Evolutionary conservation across 2,888 invertebrate genomes (phyloP).

Genomic region (Lasius fuliginosus): DNA sequence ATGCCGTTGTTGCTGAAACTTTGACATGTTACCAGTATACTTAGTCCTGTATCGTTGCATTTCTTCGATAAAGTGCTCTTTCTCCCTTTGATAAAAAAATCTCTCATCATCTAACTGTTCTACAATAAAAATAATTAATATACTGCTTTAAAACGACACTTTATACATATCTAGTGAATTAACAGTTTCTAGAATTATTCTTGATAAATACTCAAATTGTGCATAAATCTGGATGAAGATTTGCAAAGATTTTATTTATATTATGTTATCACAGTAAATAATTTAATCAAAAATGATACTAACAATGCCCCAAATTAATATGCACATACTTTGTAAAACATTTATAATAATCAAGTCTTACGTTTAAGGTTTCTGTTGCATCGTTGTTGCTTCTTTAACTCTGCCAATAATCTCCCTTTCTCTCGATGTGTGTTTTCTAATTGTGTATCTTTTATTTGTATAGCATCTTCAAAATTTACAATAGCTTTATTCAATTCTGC

Average conservation of each 20-base stretch:
- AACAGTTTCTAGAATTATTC: not conserved
- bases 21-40: conserved; percentile 59
- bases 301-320: not conserved
- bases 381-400: conserved; percentile 87
- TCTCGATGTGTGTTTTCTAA: conserved; percentile 87
- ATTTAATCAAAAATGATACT: not conserved
- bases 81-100: conserved; percentile 87
- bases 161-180: not conserved
- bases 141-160: not conserved
- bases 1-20: conserved; percentile 64
- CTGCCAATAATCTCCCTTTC: conserved; percentile 87
- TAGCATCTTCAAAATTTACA: conserved; percentile 85
- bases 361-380: conserved; percentile 86
- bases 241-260: not conserved
- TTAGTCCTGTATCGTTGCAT: conserved; percentile 85
- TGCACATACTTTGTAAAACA: not conserved
- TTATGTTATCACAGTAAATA: not conserved
- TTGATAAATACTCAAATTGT: not conserved
- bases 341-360: conserved; percentile 60
- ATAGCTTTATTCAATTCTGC: conserved; percentile 86
- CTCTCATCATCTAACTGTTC: conserved; percentile 88
- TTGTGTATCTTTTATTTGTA: conserved; percentile 86
- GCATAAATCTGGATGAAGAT: not conserved
- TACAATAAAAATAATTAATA: conserved; percentile 68
- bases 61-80: conserved; percentile 87